Base-by-base conservation (phyloP, 1,140 invertebrate genomes). In the Formica exsecta region DNA sequence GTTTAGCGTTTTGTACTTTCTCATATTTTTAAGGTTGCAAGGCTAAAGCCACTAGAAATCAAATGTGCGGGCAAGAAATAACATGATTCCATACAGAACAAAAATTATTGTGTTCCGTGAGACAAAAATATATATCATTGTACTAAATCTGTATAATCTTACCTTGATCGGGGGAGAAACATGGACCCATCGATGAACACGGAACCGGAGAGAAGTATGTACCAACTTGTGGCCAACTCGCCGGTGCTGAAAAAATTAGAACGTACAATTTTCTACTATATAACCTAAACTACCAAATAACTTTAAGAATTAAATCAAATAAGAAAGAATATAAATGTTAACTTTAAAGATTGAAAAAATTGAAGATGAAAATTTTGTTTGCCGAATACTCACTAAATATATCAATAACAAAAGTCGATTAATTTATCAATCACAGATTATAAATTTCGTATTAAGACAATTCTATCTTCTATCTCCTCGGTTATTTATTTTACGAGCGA, bases 171-270 rank as follows among this genome's bases (percentile, higher is more conserved):
- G 5, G 98, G 98, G 77, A 98, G 95, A 92, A 97, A 98, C 97
- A 98, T 98, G 77, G 97, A 97, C 81, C 97, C 97, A 95, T 98
- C 97, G 93, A 98, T 98, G 95, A 98, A 98, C n/a, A 98, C 98
- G 4, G 97, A 98, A 62, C 98, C 98, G 13, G 97, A 97, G 41
- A 98, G 95, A 48, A 98, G 94, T 90, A 98, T 98, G 94, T 98
- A 98, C 98, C 98, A 98, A 92, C 97, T 97, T 65, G 96, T 97
- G 54, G 97, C 97, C 87, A 98, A 91, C 94, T 98, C 97, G 25
- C 97, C 97, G 66, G 97, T 97, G 92, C 98, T 98, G 95, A 79
- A 96, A 96, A 32, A 7, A 25, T 54, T 19, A 61, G n/a, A 57
- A 75, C 7, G 1, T 8, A 13, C 22, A n/a, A 8, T 25, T 85